Base-by-base conservation (phyloP, 2,888 invertebrate species). In the Andricus curvator region DNA sequence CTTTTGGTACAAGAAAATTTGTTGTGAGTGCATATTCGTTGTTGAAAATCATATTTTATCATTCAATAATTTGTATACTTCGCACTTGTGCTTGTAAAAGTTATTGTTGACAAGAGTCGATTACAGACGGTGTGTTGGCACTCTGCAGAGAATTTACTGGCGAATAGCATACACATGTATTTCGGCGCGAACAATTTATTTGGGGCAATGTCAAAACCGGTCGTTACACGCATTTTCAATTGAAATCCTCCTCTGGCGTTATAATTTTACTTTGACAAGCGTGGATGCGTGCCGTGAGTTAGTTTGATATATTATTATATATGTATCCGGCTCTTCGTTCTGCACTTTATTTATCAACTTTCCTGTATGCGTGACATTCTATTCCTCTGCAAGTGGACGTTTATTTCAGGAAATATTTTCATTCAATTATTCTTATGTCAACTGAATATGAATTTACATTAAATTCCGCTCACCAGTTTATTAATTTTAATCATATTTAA, bases 221-320 rank as follows among this genome's bases (percentile, higher is more conserved):
- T 51, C 74, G 33, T 60, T 56, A 74, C 37, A 74, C 74, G 60
- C 37, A 37, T 70, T 70, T 70, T 70, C 70, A 70, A 70, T 51
- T 51, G 51, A 51, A 70, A 48, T 51, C n/a, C 51, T 20, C 51
- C 15, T 25, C 33, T 20, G 4, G 29, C 51, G 74, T 56, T 74
- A 74, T 60, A 56, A 56, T 74, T 74, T 74, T 15, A 60, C 22
- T 60, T n/a, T 60, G 56, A 74, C 56, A 60, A 33, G 56, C 33
- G 37, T 56, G n/a, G 37, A 74, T 74, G n/a, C 56, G 56, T 37
- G 33, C 29, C 8, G 15, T 56, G 33, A 74, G 41, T 22, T 67
- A 56, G 60, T 56, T 56, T 74, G 33, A 56, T 60, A 56, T n/a
- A 74, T 56, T 60, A 74, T 33, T 74, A 33, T 56, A 56, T 29